phyloP scores from a whole-genome alignment of 2,888 invertebrate species.

The Alloscopus bannaensis region DNA sequence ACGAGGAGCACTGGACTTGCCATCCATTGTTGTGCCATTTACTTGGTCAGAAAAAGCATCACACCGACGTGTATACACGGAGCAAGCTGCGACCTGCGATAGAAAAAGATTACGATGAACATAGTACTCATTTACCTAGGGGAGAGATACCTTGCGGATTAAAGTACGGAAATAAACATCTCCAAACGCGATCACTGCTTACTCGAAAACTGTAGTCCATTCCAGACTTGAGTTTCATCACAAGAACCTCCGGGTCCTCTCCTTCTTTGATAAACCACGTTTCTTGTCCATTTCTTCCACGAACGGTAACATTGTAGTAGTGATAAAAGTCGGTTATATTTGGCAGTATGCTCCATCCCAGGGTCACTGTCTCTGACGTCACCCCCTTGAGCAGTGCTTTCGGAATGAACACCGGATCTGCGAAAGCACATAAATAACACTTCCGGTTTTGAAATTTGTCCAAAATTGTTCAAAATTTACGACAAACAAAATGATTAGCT shows the following conservation, averaged over 20 bases:
- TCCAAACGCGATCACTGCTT: slow-evolving; percentile 43
- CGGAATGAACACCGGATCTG: slow-evolving; percentile 87
- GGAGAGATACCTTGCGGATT: not conserved
- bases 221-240: slow-evolving; percentile 85
- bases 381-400: slow-evolving; percentile 85
- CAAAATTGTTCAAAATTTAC: not conserved
- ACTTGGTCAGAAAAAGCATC: slow-evolving; percentile 87
- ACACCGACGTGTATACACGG: slow-evolving; percentile 85
- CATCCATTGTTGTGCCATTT: slow-evolving; percentile 89
- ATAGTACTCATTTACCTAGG: not conserved
- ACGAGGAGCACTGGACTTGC: slow-evolving; percentile 84
- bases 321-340: slow-evolving; percentile 69
- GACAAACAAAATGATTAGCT: not conserved
- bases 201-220: slow-evolving; percentile 88
- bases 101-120: not conserved
- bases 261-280: slow-evolving; percentile 14
- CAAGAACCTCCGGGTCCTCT: slow-evolving; percentile 84
- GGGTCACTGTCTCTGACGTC: slow-evolving; percentile 85
- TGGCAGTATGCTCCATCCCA: slow-evolving; percentile 81
- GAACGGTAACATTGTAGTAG: slow-evolving; percentile 67
- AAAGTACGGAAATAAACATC: not conserved
- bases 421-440: not conserved
- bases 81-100: slow-evolving; percentile 83
- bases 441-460: not conserved
- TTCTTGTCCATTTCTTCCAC: slow-evolving; percentile 21